These are phyloP conservation scores for Philereme vetulata DNA, from an alignment of 2,888 invertebrate species.

Conservation along the genomic window DNA sequence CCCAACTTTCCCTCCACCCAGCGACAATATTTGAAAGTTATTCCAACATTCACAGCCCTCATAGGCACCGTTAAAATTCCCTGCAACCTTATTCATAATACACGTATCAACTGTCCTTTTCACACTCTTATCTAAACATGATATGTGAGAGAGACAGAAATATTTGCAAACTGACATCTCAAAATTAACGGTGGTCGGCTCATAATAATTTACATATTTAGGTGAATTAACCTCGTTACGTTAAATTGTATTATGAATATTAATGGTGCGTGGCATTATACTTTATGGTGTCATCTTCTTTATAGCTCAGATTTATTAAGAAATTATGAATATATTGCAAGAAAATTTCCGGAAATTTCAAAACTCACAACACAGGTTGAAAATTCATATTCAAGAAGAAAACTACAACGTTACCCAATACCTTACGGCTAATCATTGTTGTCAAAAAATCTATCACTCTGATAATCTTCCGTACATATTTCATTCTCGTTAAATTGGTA, in stretches of 20 bases:
- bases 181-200: conserved; percentile 83
- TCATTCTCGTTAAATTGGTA: no score
- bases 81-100: conserved; percentile 82
- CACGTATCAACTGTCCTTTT: conserved; percentile 61
- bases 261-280: conserved; percentile 74
- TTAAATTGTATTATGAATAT: conserved; percentile 84
- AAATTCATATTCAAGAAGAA: no score
- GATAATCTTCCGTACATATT: no score
- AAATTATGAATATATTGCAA: conserved; percentile 34
- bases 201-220: conserved; percentile 85
- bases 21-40: conserved; percentile 85
- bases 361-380: no score
- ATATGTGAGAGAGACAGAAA: conserved; percentile 57
- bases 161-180: conserved; percentile 80
- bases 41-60: conserved; percentile 84
- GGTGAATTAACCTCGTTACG: conserved; percentile 83
- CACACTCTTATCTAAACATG: conserved; percentile 36
- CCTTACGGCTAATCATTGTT: no score
- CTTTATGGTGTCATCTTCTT: conserved; percentile 64
- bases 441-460: no score
- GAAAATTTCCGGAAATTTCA: no score
- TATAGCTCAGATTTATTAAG: conserved; percentile 67
- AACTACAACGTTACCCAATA: no score
- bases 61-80: conserved; percentile 84
- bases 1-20: conserved; percentile 82